A percentile compares a stretch with the other conserved stretches of the same genome.
Conservation (phyloP, 2,888 invertebrate species). For the Amphimallon solstitiale region DNA sequence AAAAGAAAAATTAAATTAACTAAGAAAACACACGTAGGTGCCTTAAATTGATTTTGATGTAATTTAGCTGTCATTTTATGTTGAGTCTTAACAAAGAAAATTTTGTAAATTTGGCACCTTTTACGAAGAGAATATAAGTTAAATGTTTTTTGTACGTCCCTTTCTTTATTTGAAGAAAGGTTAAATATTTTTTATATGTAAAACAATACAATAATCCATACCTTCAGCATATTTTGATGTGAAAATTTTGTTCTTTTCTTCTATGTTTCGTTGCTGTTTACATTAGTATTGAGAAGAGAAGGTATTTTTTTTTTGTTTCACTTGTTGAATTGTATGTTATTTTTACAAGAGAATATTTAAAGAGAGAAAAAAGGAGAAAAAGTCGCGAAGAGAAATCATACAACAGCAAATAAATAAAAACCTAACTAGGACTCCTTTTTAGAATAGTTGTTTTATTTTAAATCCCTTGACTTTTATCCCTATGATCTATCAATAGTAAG, state of each 20-base stretch:
- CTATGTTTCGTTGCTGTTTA: not conserved
- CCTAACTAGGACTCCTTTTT: constrained; percentile 26
- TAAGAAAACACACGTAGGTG: constrained; percentile 18
- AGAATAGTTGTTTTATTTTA: constrained; percentile 20
- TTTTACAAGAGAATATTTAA: constrained; percentile 29
- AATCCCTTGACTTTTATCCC: no score
- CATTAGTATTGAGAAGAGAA: not conserved
- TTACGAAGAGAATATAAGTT: not conserved
- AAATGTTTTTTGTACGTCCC: not conserved
- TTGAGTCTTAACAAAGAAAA: not conserved
- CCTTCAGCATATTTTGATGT: no score
- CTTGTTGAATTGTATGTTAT: constrained; percentile 31
- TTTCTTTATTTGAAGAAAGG: not conserved
- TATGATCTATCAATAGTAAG: no score
- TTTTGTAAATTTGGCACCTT: constrained; percentile 13
- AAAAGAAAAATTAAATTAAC: not conserved
- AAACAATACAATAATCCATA: no score
- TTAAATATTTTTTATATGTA: no score
- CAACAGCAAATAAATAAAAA: constrained; percentile 30
- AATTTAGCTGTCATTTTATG: constrained; percentile 21
- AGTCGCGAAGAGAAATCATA: not conserved
- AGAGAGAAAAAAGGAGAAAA: constrained; percentile 14
- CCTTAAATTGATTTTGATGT: constrained; percentile 22
- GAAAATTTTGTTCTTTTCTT: not conserved
- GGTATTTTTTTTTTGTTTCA: constrained; percentile 20